phyloP scores from a whole-genome alignment of 2,888 invertebrate species.

The Erebia aethiops region DNA sequence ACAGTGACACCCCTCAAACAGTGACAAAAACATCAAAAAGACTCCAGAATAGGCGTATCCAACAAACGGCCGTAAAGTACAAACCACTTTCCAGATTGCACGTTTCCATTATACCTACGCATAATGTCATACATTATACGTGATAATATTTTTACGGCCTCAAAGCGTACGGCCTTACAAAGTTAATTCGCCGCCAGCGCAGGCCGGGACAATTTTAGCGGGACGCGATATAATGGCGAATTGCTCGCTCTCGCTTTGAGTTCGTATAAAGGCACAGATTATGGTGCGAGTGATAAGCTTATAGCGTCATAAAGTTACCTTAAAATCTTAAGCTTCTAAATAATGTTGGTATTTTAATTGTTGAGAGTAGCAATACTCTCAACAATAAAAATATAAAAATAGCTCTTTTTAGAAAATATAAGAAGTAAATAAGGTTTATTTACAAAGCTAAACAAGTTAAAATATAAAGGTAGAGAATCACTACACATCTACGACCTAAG shows the following conservation, averaged over 20 bases:
- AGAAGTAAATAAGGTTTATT: too few species aligned
- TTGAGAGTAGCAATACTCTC: too few species aligned
- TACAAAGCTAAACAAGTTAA: too few species aligned
- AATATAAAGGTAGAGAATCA: too few species aligned
- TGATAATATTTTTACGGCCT: slow-evolving; percentile 62
- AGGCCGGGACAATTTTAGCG: slow-evolving; percentile 62
- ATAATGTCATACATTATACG: slow-evolving; percentile 51
- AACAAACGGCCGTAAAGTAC: slow-evolving; percentile 21
- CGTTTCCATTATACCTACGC: slow-evolving; percentile 35
- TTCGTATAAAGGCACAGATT: slow-evolving; percentile 46
- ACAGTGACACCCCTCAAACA: too few species aligned
- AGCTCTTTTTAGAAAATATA: too few species aligned
- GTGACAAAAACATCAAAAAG: neutral
- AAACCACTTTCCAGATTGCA: slow-evolving; percentile 37
- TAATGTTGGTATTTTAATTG: too few species aligned
- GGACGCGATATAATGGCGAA: slow-evolving; percentile 71
- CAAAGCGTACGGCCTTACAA: slow-evolving; percentile 52
- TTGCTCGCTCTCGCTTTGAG: slow-evolving; percentile 59
- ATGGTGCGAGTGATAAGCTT: slow-evolving; percentile 45
- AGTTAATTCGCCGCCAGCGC: slow-evolving; percentile 61
- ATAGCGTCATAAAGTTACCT: slow-evolving; percentile 14
- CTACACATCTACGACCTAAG: too few species aligned
- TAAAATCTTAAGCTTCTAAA: too few species aligned
- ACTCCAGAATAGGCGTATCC: neutral
- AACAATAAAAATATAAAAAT: too few species aligned